A percentile compares a stretch with the other conserved stretches of the same genome.
These are phyloP conservation scores for Hypocryptadius cinnamomeus DNA, from an alignment of 2,113 vertebrate genomes.

Conservation along the genomic window DNA sequence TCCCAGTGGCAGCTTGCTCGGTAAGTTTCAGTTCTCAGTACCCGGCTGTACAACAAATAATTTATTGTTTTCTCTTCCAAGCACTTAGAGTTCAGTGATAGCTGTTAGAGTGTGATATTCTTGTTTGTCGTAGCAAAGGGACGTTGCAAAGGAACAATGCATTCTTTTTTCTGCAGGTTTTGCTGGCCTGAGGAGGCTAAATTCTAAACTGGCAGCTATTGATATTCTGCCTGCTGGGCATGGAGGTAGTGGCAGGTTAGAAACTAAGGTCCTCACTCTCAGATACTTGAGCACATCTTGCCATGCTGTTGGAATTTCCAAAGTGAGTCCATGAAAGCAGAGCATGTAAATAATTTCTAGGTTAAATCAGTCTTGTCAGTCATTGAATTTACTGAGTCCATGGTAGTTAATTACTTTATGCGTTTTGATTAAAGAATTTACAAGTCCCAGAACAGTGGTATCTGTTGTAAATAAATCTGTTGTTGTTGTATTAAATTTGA, in stretches of 20 bases:
- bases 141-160: background rate
- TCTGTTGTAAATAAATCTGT: background rate
- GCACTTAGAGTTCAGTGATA: background rate
- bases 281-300: background rate
- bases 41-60: background rate
- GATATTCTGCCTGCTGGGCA: background rate
- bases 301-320: background rate
- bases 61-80: background rate
- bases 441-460: background rate
- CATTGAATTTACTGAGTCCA: background rate
- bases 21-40: slow-evolving; percentile 71
- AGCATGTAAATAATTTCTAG: background rate
- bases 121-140: background rate
- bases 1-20: slow-evolving; percentile 86
- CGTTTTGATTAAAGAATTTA: background rate
- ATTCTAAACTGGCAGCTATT: background rate
- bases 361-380: background rate
- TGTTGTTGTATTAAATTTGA: background rate
- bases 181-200: background rate
- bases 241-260: background rate
- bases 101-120: background rate
- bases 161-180: background rate
- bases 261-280: background rate
- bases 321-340: background rate
- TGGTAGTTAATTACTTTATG: background rate